Base-by-base conservation (phyloP, 2,113 vertebrate species). In the Astatoreochromis straeleni region DNA sequence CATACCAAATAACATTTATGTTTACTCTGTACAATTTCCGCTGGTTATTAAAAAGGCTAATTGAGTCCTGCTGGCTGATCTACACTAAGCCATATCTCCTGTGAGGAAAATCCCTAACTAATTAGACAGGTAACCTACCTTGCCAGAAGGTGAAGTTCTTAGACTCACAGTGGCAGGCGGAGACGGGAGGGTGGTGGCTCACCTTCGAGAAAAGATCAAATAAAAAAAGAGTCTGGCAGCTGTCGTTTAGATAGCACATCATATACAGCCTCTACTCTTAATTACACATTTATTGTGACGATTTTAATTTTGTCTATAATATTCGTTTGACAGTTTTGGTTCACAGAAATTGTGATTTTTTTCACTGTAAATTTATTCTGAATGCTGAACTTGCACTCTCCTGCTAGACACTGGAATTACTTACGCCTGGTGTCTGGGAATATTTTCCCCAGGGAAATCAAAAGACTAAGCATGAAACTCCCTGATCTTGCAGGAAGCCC, bases 121-220 rank as follows among this genome's bases (percentile, higher is more conserved):
- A 91, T 90, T 83, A 86, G 87, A 13, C 33, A 7, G 57, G 55
- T 40, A 49, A 73, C 93, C 85, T 97, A 99, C 99, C 99, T 98
- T 99, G 99, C 98, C 98, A 99, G 97, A 99, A 99, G 94, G 98
- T 98, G 96, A 99, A 99, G 95, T 99, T 99, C 97, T 99, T 99
- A 42, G 98, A 99, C 95, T 99, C 99, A 97, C 98, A 99, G 97
- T 99, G 98, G 96, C 98, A 99, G 94, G 98, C 97, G 45, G 99
- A 99, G 96, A 99, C 95, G 86, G 99, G 99, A 93, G 99, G 99
- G 94, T 99, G 99, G 96, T 99, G 99, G 96, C 99, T 99, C 96
- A 99, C 99, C 99, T 99, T 93, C 33, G 53, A 91, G 86, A 92
- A 33, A 49, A 89, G 53, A 96, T 93, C 55, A 93, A 87, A 92